phyloP scores from a whole-genome alignment of 1,140 invertebrate species.

The Holcopasites calliopsidis region DNA sequence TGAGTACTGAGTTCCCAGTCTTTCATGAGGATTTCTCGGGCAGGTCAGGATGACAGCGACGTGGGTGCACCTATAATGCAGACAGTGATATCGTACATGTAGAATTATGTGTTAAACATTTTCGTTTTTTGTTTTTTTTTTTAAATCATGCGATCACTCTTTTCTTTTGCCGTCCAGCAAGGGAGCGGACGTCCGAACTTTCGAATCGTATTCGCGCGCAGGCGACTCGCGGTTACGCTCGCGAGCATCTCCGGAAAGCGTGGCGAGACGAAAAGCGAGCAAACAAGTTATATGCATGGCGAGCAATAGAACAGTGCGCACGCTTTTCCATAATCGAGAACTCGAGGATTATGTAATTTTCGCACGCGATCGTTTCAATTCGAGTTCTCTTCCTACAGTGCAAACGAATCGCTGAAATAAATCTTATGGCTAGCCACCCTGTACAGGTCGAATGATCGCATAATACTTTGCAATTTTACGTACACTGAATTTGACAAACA shows the following conservation, averaged over 20 bases:
- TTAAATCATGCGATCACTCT: slow-evolving; percentile 28
- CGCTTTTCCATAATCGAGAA: background rate
- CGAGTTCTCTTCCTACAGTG: background rate
- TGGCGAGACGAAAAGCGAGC: slow-evolving; percentile 64
- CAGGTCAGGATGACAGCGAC: slow-evolving; percentile 80
- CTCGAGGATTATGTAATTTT: slow-evolving; percentile 4
- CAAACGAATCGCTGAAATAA: too few species aligned
- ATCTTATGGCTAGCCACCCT: too few species aligned
- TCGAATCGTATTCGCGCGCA: slow-evolving; percentile 66
- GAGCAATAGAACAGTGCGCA: background rate
- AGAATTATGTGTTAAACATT: slow-evolving; percentile 41
- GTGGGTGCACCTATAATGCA: slow-evolving; percentile 79
- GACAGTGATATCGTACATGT: slow-evolving; percentile 75
- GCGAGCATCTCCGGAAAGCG: slow-evolving; percentile 76
- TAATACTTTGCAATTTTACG: too few species aligned
- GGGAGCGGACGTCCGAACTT: slow-evolving; percentile 71
- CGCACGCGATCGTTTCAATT: background rate
- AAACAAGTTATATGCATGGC: slow-evolving; percentile 26
- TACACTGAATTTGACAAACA: too few species aligned
- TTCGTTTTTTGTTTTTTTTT: too few species aligned
- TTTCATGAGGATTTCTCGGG: slow-evolving; percentile 81
- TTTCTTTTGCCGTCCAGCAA: slow-evolving; percentile 36
- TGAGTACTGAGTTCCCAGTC: slow-evolving; percentile 81
- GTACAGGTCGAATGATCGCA: too few species aligned
- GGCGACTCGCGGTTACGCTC: slow-evolving; percentile 68